Evolutionary conservation across 2,888 invertebrate genomes (phyloP), one percentile per base, ranked within the genome.

Genomic region (Polymixis flavicincta): DNA sequence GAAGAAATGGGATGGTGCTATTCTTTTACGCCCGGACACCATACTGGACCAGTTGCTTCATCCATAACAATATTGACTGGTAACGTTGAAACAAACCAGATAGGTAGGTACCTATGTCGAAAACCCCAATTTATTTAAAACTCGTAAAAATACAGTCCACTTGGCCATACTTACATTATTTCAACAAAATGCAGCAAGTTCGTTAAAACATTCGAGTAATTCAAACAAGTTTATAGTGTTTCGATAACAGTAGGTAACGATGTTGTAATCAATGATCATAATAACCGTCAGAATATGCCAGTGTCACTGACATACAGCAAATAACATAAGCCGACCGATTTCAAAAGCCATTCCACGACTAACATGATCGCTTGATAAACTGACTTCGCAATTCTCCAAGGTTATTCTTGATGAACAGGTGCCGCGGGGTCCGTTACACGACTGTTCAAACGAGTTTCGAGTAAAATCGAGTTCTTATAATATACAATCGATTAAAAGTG

Each of bases 391-490:
- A 86, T 85, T 87, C 37, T 69, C 37, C 88, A 86, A 87, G 83
- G 85, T 88, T 90, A 89, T 79, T 79, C 82, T 87, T 77, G 86
- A 84, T 54, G 78, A 89, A 90, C 93, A 93, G 93, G 93, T 93
- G 93, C 84, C 55, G n/a, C 55, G n/a, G 54, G 87, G 87, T 85
- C 93, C 93, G 93, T 93, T 93, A 93, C 88, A 82, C 80, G 75
- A 48, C 84, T 82, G 87, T 81, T 76, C 77, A 89, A 92, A 93
- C 92, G 76, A 87, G 92, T 93, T 92, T 82, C 72, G 71, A 89
- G 88, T 85, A 80, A 82, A 84, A 87, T 90, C 89, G 88, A 90
- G 84, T 88, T 80, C 78, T 85, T 73, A 37, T 55, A 67, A 65
- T 55, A 67, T 60, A 71, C 55, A 74, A 82, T 82, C 83, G 74